Evolutionary conservation across 2,113 vertebrate genomes (phyloP).

Genomic region (Bubalus kerabau): DNA sequence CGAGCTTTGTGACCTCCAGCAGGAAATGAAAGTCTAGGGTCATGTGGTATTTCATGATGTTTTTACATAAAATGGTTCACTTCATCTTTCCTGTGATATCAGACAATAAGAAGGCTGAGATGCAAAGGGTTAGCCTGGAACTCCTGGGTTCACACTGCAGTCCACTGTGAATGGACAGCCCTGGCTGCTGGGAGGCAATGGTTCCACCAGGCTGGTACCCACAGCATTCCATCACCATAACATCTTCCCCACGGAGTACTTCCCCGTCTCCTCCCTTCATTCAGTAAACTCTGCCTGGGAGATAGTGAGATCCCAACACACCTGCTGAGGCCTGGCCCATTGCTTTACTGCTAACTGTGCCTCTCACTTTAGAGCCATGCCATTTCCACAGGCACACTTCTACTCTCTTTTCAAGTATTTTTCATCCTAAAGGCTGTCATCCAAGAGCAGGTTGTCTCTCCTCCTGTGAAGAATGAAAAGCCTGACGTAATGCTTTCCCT

Average conservation of each 20-base stretch:
- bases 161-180: background rate
- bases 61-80: background rate
- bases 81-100: background rate
- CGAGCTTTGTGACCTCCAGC: background rate
- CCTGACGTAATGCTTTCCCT: background rate
- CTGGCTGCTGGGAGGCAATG: background rate
- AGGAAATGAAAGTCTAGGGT: background rate
- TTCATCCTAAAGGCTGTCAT: conserved; percentile 7
- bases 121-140: background rate
- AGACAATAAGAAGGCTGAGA: background rate
- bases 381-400: background rate
- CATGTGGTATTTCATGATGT: background rate
- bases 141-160: background rate
- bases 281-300: background rate
- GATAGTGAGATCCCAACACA: background rate
- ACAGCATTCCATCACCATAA: background rate
- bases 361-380: background rate
- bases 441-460: background rate
- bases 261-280: background rate
- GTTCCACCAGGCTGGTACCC: background rate
- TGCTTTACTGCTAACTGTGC: background rate
- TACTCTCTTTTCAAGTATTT: background rate
- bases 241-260: background rate
- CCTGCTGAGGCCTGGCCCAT: background rate
- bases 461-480: background rate